Evolutionary conservation across 2,888 invertebrate genomes (phyloP), one percentile per base, ranked within the genome.

Genomic region (Trissoscelio sp.): DNA sequence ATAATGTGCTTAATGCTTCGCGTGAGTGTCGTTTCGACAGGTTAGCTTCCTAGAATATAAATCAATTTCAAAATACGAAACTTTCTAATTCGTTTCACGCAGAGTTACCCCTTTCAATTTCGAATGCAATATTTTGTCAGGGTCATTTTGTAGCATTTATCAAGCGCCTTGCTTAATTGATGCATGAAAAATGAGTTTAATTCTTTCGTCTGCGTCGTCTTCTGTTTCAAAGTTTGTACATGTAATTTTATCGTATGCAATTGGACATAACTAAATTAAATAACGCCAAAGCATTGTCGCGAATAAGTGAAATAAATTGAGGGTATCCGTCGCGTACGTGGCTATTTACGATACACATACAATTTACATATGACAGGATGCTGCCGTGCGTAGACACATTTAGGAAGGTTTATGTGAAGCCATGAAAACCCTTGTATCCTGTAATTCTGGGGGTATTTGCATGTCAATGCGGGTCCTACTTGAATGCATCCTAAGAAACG

Each of bases 341-440:
- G 51, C 69, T 72, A 80, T 80, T 80, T 74, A 58, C 64, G 70
- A 75, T 80, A 69, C 53, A 44, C 48, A 20, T 64, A 70, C 58
- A 80, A 80, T 80, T 80, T 75, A 70, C 70, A 75, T 80, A 64
- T 80, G 75, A 80, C 70, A 80, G 74, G 70, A 80, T 57, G 74
- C 53, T 80, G 67, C 69, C 73, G 79, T 73, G 74, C 31, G 64
- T 66, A 60, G 62, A 73, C 53, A 55, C 66, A 55, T 75, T 81
- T 53, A 53, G 55, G 16, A 22, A 75, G 75, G 70, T 81, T 75
- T 81, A 81, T 75, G 70, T 34, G 24, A 55, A 64, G 51, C 60
- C 57, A 60, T 69, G 64, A 67, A 70, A 80, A 74, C 48, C 11
- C 55, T 60, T n/a, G 28, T 44, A 46, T 48, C 39, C 51, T 58